Percentiles rank a stretch among this genome's conserved stretches.
phyloP scores from a whole-genome alignment of 2,888 invertebrate genomes.

The Polyommatus icarus region DNA sequence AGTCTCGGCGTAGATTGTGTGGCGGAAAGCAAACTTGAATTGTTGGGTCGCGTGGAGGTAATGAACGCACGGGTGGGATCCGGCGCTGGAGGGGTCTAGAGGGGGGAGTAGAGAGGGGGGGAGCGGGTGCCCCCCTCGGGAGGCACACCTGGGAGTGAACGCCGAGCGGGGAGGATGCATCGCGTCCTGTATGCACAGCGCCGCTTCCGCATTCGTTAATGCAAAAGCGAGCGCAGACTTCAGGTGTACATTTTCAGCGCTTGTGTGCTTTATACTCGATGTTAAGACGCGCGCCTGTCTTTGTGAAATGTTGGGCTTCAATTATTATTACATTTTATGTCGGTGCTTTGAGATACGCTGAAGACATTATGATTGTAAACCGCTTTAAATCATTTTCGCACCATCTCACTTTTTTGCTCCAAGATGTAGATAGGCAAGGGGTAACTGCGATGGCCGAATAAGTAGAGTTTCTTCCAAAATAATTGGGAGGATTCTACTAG shows the following conservation, averaged over 20 bases:
- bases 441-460: background rate
- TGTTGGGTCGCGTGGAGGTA: slow-evolving; percentile 78
- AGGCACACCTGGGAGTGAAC: slow-evolving; percentile 45
- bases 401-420: slow-evolving; percentile 24
- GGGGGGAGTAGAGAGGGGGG: slow-evolving; percentile 55
- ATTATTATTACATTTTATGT: slow-evolving; percentile 76
- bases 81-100: slow-evolving; percentile 73
- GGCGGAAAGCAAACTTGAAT: slow-evolving; percentile 80
- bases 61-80: slow-evolving; percentile 78
- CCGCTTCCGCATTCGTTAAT: slow-evolving; percentile 81
- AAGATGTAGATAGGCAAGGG: background rate
- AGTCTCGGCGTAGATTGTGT: slow-evolving; percentile 77
- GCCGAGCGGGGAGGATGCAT: slow-evolving; percentile 56
- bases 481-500: too few species aligned
- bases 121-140: slow-evolving; percentile 47
- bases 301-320: slow-evolving; percentile 71
- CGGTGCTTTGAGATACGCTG: slow-evolving; percentile 50
- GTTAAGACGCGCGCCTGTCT: slow-evolving; percentile 75
- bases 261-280: slow-evolving; percentile 75
- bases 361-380: slow-evolving; percentile 32
- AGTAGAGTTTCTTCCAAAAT: background rate
- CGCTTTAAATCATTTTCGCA: slow-evolving; percentile 20
- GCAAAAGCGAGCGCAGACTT: slow-evolving; percentile 79
- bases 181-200: slow-evolving; percentile 78
- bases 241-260: slow-evolving; percentile 80